phyloP scores from a whole-genome alignment of 2,113 vertebrate genomes.

The Benitochromis conjunctus region DNA sequence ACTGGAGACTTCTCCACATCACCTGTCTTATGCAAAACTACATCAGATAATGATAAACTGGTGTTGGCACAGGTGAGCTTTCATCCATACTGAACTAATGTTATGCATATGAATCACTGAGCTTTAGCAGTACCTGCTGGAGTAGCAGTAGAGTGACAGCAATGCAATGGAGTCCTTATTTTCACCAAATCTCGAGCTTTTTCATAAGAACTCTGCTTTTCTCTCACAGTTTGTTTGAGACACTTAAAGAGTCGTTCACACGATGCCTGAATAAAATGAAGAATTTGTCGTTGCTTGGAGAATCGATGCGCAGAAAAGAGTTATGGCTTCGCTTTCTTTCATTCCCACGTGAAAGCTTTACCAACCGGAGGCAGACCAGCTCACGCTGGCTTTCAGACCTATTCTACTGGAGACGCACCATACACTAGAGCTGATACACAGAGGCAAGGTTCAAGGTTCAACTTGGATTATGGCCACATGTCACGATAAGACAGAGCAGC shows the following conservation, averaged over 20 bases:
- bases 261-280: background rate
- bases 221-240: background rate
- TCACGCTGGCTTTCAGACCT: background rate
- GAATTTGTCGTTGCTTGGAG: background rate
- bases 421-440: background rate
- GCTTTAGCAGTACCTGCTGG: background rate
- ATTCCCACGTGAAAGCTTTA: slow-evolving; percentile 3
- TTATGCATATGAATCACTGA: background rate
- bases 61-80: background rate
- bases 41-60: background rate
- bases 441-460: background rate
- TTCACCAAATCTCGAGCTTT: background rate
- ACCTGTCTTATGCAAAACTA: background rate
- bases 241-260: background rate
- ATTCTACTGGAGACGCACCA: background rate
- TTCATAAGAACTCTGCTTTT: background rate
- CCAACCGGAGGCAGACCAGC: background rate
- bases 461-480: slow-evolving; percentile 15
- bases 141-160: background rate
- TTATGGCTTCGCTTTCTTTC: slow-evolving; percentile 50
- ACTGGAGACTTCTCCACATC: background rate
- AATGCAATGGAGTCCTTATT: background rate
- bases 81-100: background rate
- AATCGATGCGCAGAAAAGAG: background rate
- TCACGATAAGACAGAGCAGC: slow-evolving; percentile 18